Base-by-base conservation (phyloP, 2,797 vertebrate species). In the Molothrus ater region DNA sequence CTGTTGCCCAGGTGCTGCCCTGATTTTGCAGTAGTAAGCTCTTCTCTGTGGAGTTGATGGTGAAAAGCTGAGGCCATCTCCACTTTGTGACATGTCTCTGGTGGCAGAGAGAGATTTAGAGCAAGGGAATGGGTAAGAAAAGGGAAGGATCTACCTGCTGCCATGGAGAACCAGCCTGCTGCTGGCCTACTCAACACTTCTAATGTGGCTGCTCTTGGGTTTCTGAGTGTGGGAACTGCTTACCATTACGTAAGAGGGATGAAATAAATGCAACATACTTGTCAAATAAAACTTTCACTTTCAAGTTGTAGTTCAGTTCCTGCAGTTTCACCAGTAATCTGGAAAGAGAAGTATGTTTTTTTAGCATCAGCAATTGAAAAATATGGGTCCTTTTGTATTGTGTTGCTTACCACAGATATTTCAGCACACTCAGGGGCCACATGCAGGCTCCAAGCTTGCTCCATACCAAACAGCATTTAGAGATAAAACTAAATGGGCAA, bases 261-360 rank as follows among this genome's bases (percentile, higher is more conserved):
- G n/a, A 89, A 29, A 86, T 86, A 95, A 96, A 78, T 43, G 57
- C 20, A 65, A 96, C 99, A 47, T 98, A 99, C 99, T 99, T 99
- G 85, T 99, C 99, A 96, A 99, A 99, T 31, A 98, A 60, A 21
- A 98, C 99, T 94, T 99, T 99, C 75, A 99, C 99, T 97, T 99
- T 99, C 78, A 99, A 97, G 64, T 99, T 99, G 96, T 99, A 99
- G 97, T 99, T 99, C 70, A 99, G 97, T 88, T 99, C 99, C 63
- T 98, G 98, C 84, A 99, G 97, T 89, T 99, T 99, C 97, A 99
- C 99, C 97, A 99, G 97, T 88, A 99, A 97, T 74, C 99, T 99
- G 95, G 47, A 96, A 96, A 94, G 51, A 88, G 28, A 96, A 86
- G 80, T 61, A 4, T 13, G 10, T 34, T 51, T 50, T 81, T 21